Conservation (phyloP, 2,888 invertebrate species). For the Stenolophus ochropezus region DNA sequence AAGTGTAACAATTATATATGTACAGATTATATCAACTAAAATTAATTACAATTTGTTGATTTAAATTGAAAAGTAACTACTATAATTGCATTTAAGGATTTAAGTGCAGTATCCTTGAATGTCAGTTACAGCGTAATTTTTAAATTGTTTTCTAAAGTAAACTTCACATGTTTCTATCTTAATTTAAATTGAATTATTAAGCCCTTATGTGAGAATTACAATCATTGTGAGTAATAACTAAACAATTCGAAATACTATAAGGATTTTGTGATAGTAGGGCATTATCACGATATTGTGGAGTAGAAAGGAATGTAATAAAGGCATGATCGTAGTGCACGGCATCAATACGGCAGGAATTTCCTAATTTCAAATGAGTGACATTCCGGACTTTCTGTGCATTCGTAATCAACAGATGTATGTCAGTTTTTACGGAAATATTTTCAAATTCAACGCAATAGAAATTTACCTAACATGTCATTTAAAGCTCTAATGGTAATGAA, state of each 20-base stretch:
- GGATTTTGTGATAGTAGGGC: neutral
- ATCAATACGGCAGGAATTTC: slow-evolving; percentile 35
- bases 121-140: neutral
- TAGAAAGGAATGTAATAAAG: slow-evolving; percentile 31
- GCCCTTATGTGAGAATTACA: too few species aligned
- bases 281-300: neutral
- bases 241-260: too few species aligned
- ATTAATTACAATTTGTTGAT: too few species aligned
- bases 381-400: slow-evolving; percentile 31
- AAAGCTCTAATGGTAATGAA: neutral
- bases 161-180: neutral
- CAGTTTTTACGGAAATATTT: neutral
- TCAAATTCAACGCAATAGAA: neutral
- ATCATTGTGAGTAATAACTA: too few species aligned
- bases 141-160: neutral
- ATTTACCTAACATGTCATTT: neutral
- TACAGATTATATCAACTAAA: too few species aligned
- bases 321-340: slow-evolving; percentile 15
- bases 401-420: slow-evolving; percentile 9
- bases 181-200: neutral
- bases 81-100: neutral
- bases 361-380: slow-evolving; percentile 38
- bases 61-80: neutral
- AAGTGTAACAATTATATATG: too few species aligned
- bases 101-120: neutral